Evolutionary conservation across 1,140 invertebrate genomes (phyloP), one percentile per base, ranked within the genome.

Genomic region (Papilio dardanus): DNA sequence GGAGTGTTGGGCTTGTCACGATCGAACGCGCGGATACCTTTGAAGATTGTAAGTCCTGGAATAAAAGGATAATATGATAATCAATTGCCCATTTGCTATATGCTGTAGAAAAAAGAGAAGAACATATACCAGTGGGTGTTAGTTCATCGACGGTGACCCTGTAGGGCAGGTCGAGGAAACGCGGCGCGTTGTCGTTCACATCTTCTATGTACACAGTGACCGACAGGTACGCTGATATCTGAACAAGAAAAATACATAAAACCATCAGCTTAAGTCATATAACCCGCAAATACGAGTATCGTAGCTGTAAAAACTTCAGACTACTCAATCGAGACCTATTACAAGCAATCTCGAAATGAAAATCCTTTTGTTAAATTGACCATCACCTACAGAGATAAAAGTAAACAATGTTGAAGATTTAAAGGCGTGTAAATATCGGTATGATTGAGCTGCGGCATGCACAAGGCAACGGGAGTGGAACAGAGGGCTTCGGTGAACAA

Each of bases 161-260:
- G 86, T 98, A 98, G 12, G 97, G 97, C 10, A 96, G 95, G 69
- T 96, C 96, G 19, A 96, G 84, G 87, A 97, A 97, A 82, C 94
- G 89, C 0, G 96, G 96, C 1, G 95, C 94, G 88, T 97, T 96
- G 89, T 97, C 97, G 84, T 97, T 98, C 30, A 97, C 95, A 86
- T 97, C 97, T 89, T 97, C 97, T 2, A 98, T 96, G 86, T 97
- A 97, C 2, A 97, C 96, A 0, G 97, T 97, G 42, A 97, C 96
- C 14, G 96, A 97, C 7, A 98, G 90, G 83, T 96, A 97, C n/a
- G 96, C 96, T 76, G 95, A 96, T 84, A 96, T 96, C 96, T 96
- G 89, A 71, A 93, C 90, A 58, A 12, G 10, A 68, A 30, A 54
- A 54, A 35, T 16, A 42, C 14, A 42, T 16, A 1, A 37, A 16